These are phyloP conservation scores for Leptinotarsa rubiginosa DNA, from an alignment of 2,888 invertebrate genomes.

Conservation along the genomic window DNA sequence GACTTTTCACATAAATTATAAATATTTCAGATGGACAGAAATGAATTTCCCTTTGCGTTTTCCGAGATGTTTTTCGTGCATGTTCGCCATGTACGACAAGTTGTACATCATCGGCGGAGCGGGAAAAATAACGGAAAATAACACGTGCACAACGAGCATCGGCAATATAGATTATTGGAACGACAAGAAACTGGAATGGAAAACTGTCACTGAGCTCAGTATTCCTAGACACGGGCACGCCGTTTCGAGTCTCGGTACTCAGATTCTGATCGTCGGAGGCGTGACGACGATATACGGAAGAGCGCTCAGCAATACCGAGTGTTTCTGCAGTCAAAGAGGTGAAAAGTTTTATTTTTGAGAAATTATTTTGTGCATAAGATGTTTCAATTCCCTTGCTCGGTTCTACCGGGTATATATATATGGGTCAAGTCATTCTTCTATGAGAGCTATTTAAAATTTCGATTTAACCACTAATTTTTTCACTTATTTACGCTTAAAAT, in stretches of 20 bases:
- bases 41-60: conserved; percentile 68
- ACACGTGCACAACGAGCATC: conserved; percentile 68
- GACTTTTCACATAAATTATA: not conserved
- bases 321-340: conserved; percentile 73
- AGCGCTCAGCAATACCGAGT: conserved; percentile 75
- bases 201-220: conserved; percentile 71
- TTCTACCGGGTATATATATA: no score
- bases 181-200: conserved; percentile 70
- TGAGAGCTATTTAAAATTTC: no score
- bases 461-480: no score
- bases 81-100: conserved; percentile 70
- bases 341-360: conserved; percentile 15
- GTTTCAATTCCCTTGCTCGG: no score
- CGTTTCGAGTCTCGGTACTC: conserved; percentile 73
- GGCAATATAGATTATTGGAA: conserved; percentile 74
- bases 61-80: conserved; percentile 69
- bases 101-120: conserved; percentile 78
- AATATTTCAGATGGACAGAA: conserved; percentile 70
- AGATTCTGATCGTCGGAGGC: conserved; percentile 75
- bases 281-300: conserved; percentile 75
- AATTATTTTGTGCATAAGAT: no score
- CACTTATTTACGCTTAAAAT: no score
- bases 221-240: conserved; percentile 77
- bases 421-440: no score
- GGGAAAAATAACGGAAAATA: conserved; percentile 66